Evolutionary conservation across 1,140 invertebrate species (phyloP).

Genomic region (Sinella curviseta): DNA sequence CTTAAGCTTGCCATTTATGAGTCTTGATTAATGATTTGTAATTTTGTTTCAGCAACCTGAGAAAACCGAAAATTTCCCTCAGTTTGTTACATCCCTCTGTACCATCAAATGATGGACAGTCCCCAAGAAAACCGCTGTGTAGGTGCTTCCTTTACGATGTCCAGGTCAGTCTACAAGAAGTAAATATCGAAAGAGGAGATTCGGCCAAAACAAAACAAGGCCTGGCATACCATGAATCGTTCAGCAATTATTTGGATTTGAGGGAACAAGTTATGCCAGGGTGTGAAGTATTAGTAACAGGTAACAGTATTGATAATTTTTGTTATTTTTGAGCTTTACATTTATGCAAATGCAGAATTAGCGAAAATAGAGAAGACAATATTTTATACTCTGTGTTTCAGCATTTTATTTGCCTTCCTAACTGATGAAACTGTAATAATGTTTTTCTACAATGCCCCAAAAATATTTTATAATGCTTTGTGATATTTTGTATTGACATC

Average conservation of each 20-base stretch:
- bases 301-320: too few species aligned
- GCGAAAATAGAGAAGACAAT: too few species aligned
- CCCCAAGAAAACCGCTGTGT: background rate
- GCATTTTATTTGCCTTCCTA: too few species aligned
- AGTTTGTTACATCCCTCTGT: background rate
- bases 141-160: background rate
- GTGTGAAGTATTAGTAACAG: background rate
- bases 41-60: background rate
- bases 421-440: too few species aligned
- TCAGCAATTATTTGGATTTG: background rate
- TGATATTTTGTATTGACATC: too few species aligned
- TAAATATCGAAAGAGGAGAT: background rate
- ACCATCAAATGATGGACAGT: background rate
- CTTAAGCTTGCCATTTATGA: too few species aligned
- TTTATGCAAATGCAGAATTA: too few species aligned
- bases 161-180: background rate
- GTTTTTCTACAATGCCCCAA: too few species aligned
- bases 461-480: too few species aligned
- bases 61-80: background rate
- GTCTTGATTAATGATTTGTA: too few species aligned
- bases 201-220: background rate
- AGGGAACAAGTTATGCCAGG: background rate
- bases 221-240: background rate
- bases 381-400: too few species aligned
- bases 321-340: too few species aligned